Conservation (phyloP, 2,888 invertebrate genomes). For the Temnothorax ravouxi region DNA sequence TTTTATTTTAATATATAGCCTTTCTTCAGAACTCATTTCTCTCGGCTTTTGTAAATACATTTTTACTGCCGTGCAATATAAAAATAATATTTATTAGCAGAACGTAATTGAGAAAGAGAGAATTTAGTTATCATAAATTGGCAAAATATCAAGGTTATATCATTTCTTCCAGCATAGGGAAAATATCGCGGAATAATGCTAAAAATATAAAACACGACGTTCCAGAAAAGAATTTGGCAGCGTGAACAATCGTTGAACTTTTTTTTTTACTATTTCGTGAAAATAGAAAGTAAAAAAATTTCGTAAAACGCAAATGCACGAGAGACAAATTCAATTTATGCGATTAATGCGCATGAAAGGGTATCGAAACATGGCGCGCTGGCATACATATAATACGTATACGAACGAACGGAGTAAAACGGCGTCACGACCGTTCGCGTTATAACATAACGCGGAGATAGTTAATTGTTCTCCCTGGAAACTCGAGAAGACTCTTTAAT, state of each 20-base stretch:
- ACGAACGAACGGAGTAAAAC: background rate
- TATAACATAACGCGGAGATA: slow-evolving; percentile 26
- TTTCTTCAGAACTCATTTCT: background rate
- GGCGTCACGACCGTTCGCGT: slow-evolving; percentile 44
- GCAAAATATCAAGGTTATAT: background rate
- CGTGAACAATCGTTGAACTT: background rate
- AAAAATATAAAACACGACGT: background rate
- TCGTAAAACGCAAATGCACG: background rate
- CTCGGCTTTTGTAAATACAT: background rate
- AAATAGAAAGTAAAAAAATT: slow-evolving; percentile 31
- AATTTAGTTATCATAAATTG: slow-evolving; percentile 4
- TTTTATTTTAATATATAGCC: background rate
- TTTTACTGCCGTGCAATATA: background rate
- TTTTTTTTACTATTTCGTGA: background rate
- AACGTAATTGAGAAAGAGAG: background rate
- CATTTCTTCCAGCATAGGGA: background rate
- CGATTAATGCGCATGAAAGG: slow-evolving; percentile 39
- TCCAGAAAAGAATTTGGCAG: slow-evolving; percentile 3
- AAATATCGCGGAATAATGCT: background rate
- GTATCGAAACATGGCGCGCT: background rate
- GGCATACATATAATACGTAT: background rate
- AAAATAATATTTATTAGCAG: background rate
- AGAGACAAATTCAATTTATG: slow-evolving; percentile 49
- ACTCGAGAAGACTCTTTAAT: slow-evolving; percentile 34
- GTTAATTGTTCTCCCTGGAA: slow-evolving; percentile 24